These are phyloP conservation scores for Ennomos fuscantarius DNA, from an alignment of 2,888 invertebrate species.

Conservation along the genomic window DNA sequence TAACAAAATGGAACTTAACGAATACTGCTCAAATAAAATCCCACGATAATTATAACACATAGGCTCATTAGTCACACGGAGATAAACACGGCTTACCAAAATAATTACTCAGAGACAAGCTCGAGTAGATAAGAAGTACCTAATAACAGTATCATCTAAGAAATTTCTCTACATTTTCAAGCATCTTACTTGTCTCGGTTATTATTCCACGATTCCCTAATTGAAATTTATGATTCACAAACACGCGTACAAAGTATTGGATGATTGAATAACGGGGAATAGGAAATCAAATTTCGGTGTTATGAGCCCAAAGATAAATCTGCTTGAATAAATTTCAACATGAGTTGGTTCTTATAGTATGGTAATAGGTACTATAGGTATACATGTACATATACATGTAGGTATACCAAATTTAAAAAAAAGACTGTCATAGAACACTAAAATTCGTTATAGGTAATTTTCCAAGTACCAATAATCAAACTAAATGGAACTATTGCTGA, in stretches of 20 bases:
- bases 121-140: slow-evolving; percentile 27
- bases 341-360: slow-evolving; percentile 1
- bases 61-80: slow-evolving; percentile 5
- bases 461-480: too few species aligned
- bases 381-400: too few species aligned
- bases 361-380: background rate
- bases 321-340: slow-evolving; percentile 11
- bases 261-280: slow-evolving; percentile 38
- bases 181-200: slow-evolving; percentile 33
- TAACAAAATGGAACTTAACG: too few species aligned
- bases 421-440: too few species aligned
- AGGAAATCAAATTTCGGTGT: slow-evolving; percentile 28
- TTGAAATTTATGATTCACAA: slow-evolving; percentile 43
- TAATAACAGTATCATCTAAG: slow-evolving; percentile 44
- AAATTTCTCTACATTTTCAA: slow-evolving; percentile 36
- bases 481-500: too few species aligned
- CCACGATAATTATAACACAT: too few species aligned
- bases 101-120: slow-evolving; percentile 35
- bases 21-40: too few species aligned
- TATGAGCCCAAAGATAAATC: slow-evolving; percentile 23
- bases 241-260: slow-evolving; percentile 33
- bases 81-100: slow-evolving; percentile 17
- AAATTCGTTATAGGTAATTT: too few species aligned
- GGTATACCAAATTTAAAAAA: too few species aligned
- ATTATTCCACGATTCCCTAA: slow-evolving; percentile 40